phyloP scores from a whole-genome alignment of 2,797 vertebrate genomes.

The Bradypus variegatus region DNA sequence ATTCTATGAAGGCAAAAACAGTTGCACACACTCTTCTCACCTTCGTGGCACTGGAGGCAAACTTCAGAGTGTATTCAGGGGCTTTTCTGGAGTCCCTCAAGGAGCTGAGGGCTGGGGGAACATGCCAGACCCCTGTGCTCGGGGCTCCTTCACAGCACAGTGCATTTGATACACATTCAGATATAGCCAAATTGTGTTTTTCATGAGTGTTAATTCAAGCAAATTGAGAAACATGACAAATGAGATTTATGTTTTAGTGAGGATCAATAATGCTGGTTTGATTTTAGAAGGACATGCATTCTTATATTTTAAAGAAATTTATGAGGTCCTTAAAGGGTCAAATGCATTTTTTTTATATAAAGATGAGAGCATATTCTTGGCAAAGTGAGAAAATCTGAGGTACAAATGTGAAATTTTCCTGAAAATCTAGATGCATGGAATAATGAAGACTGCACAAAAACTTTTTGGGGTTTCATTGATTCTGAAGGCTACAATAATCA shows the following conservation, averaged over 20 bases:
- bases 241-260: background rate
- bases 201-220: conserved; percentile 12
- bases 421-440: background rate
- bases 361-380: background rate
- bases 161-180: background rate
- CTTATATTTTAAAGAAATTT: background rate
- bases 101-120: background rate
- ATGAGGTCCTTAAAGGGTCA: background rate
- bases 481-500: background rate
- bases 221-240: background rate
- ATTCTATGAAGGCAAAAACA: background rate
- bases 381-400: background rate
- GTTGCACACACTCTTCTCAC: background rate
- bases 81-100: background rate
- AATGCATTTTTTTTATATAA: conserved; percentile 22
- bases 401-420: background rate
- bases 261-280: background rate
- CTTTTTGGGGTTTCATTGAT: background rate
- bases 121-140: too few relatives aligned
- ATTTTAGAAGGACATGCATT: conserved; percentile 27
- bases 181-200: background rate
- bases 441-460: background rate
- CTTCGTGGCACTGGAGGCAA: background rate
- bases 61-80: background rate
- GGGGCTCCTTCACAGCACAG: background rate